Percentiles rank a stretch among this genome's conserved stretches.
phyloP scores from a whole-genome alignment of 2,797 vertebrate genomes.

The Pseudomugil gertrudae region DNA sequence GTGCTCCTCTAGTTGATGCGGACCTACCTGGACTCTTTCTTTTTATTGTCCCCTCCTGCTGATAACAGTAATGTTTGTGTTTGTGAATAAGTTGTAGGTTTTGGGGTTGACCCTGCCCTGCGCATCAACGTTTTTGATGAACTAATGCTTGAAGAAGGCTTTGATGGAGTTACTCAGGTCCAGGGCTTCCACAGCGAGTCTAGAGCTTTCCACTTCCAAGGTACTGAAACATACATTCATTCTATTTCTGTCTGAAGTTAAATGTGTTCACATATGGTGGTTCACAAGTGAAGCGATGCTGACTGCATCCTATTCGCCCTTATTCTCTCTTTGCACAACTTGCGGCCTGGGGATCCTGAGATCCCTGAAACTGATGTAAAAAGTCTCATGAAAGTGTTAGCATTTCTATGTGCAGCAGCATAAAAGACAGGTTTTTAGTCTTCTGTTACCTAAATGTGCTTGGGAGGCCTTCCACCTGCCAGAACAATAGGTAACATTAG shows the following conservation, averaged over 20 bases:
- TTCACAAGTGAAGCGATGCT: conserved; percentile 8
- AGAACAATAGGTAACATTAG: conserved; percentile 63
- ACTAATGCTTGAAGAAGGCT: conserved; percentile 86
- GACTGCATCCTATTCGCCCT: background rate
- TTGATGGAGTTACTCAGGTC: conserved; percentile 92
- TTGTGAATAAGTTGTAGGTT: conserved; percentile 85
- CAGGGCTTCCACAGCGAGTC: conserved; percentile 95
- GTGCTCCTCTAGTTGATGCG: background rate
- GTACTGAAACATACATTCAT: conserved; percentile 75
- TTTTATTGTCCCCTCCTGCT: conserved; percentile 30
- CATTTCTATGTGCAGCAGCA: conserved; percentile 8
- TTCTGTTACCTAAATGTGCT: conserved; percentile 16
- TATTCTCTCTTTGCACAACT: conserved; percentile 21
- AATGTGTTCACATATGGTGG: background rate
- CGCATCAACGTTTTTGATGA: conserved; percentile 92
- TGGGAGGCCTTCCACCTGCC: conserved; percentile 57
- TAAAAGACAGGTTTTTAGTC: conserved; percentile 36
- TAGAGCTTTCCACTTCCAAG: conserved; percentile 96
- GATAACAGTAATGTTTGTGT: conserved; percentile 38
- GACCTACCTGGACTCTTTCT: conserved; percentile 11
- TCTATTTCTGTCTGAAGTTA: conserved; percentile 7
- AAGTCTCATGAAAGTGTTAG: background rate
- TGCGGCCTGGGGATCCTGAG: conserved; percentile 12
- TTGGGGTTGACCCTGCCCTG: conserved; percentile 94
- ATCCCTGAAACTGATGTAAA: background rate